A percentile compares a stretch with the other conserved stretches of the same genome.
phyloP scores from a whole-genome alignment of 2,888 invertebrate genomes.

The Heteropelma amictum region DNA sequence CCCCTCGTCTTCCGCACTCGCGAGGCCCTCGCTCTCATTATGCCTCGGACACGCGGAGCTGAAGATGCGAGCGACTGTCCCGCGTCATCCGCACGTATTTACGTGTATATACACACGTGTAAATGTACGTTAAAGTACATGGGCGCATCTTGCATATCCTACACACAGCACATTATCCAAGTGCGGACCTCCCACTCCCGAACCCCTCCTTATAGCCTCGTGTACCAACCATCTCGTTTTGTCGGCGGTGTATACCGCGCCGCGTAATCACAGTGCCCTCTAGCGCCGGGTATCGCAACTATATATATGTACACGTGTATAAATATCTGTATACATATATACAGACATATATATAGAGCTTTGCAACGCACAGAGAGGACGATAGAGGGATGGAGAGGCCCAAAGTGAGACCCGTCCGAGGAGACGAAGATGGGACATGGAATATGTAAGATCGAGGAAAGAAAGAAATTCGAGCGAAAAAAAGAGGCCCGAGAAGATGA shows the following conservation, averaged over 20 bases:
- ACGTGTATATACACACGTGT: neutral
- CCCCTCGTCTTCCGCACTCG: neutral
- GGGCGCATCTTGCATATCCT: slow-evolving; percentile 12
- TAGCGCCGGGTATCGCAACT: slow-evolving; percentile 69
- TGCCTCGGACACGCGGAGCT: slow-evolving; percentile 12
- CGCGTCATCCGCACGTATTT: neutral
- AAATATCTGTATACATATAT: neutral
- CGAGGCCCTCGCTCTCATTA: slow-evolving; percentile 7
- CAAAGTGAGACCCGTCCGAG: slow-evolving; percentile 46
- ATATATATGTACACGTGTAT: neutral
- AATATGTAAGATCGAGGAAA: slow-evolving; percentile 44
- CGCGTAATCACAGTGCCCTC: slow-evolving; percentile 76
- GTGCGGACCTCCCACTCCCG: slow-evolving; percentile 27
- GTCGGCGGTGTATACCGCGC: slow-evolving; percentile 70
- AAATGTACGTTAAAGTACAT: too few relatives aligned
- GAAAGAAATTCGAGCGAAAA: slow-evolving; percentile 39
- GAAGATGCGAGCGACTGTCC: slow-evolving; percentile 1
- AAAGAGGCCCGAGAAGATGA: slow-evolving; percentile 28
- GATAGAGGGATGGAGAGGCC: slow-evolving; percentile 55
- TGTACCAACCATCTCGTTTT: slow-evolving; percentile 69
- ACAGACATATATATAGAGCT: neutral
- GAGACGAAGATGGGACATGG: slow-evolving; percentile 40
- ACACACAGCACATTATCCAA: slow-evolving; percentile 31
- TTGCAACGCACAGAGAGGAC: slow-evolving; percentile 35
- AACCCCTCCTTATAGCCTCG: slow-evolving; percentile 6